phyloP scores from a whole-genome alignment of 2,113 vertebrate species.

The Colaptes auratus region DNA sequence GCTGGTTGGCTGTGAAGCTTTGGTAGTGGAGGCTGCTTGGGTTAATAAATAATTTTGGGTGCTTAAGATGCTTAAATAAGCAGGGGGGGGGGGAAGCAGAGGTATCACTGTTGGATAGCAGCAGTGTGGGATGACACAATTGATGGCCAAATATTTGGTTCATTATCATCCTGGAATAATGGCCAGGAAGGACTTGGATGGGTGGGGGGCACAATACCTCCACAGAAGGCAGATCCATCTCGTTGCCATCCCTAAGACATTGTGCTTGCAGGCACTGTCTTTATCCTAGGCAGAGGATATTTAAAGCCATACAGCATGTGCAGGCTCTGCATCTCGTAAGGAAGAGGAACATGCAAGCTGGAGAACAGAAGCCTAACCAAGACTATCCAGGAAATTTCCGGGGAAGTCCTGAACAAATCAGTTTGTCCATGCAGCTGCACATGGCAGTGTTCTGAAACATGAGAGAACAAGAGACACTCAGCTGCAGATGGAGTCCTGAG shows the following conservation, averaged over 20 bases:
- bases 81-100: too few relatives aligned
- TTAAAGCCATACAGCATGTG: accelerated
- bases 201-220: neutral
- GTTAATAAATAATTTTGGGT: neutral
- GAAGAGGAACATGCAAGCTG: neutral
- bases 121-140: neutral
- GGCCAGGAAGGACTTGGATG: neutral
- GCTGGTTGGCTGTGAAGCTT: neutral
- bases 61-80: neutral
- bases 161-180: neutral
- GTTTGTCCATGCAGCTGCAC: neutral
- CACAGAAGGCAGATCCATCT: neutral
- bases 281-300: neutral
- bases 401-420: neutral
- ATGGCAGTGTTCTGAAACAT: neutral
- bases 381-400: neutral
- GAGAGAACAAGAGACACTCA: neutral
- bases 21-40: neutral
- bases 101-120: neutral
- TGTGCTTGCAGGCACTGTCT: neutral
- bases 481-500: neutral
- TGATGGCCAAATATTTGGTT: neutral
- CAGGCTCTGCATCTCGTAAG: neutral
- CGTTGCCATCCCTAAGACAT: neutral
- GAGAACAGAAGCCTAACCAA: neutral